phyloP scores from a whole-genome alignment of 2,113 vertebrate species.

The Nibea coibor region DNA sequence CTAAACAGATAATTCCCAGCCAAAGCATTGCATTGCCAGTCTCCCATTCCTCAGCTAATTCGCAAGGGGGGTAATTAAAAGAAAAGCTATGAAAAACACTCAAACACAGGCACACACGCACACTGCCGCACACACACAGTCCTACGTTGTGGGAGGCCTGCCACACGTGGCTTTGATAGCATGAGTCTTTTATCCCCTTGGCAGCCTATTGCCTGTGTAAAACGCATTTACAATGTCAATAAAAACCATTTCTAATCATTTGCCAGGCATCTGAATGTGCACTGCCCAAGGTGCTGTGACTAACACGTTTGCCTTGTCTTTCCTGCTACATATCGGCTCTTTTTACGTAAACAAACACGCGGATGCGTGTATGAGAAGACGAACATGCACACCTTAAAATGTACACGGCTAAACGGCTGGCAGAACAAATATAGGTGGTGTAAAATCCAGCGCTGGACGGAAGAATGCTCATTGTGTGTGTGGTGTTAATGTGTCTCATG shows the following conservation, averaged over 20 bases:
- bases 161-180: conserved; percentile 75
- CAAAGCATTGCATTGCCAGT: conserved; percentile 61
- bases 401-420: conserved; percentile 5
- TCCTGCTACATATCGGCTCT: conserved; percentile 29
- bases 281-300: conserved; percentile 70
- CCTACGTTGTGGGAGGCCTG: conserved; percentile 68
- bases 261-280: conserved; percentile 70
- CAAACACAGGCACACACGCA: conserved; percentile 51
- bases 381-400: conserved; percentile 38
- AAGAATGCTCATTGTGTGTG: conserved; percentile 41
- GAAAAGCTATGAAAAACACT: conserved; percentile 65
- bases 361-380: conserved; percentile 1
- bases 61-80: conserved; percentile 80
- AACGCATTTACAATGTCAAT: conserved; percentile 84
- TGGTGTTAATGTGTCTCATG: conserved; percentile 64
- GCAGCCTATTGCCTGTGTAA: conserved; percentile 75
- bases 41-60: conserved; percentile 63
- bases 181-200: conserved; percentile 77
- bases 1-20: conserved; percentile 75
- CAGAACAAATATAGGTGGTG: conserved; percentile 53
- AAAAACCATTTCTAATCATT: conserved; percentile 83
- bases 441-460: conserved; percentile 47
- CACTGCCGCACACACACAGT: conserved; percentile 44
- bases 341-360: conserved; percentile 22
- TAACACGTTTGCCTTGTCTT: conserved; percentile 61